Evolutionary conservation across 1,140 invertebrate species (phyloP).

Genomic region (Penaeus japonicus): DNA sequence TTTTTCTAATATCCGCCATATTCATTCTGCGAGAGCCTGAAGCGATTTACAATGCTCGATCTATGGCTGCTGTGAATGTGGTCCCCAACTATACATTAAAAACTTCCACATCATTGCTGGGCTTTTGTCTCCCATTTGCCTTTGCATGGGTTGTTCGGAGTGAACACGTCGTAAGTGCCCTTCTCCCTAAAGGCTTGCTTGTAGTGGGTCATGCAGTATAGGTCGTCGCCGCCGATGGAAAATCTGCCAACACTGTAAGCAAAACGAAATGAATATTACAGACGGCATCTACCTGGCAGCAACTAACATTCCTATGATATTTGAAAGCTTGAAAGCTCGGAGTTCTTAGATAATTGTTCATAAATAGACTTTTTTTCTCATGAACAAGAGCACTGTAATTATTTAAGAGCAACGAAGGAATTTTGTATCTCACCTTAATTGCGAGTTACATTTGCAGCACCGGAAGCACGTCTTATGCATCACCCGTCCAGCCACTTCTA

Average conservation of each 20-base stretch:
- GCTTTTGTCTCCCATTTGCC: constrained; percentile 46
- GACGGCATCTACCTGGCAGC: background rate
- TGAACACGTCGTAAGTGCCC: constrained; percentile 78
- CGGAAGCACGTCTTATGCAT: constrained; percentile 83
- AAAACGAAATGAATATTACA: background rate
- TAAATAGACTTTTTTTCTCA: background rate
- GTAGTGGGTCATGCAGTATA: constrained; percentile 83
- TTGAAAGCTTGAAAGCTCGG: background rate
- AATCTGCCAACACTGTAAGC: constrained; percentile 52
- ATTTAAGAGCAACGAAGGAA: background rate
- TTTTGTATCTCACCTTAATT: constrained; percentile 72
- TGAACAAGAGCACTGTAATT: background rate
- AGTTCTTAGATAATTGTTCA: too few species aligned
- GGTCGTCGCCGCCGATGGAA: constrained; percentile 69
- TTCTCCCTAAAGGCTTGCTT: constrained; percentile 84
- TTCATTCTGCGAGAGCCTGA: too few species aligned
- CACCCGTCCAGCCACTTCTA: constrained; percentile 77
- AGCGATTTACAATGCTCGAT: too few species aligned
- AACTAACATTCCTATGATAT: background rate
- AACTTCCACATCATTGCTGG: too few species aligned
- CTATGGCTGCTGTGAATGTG: too few species aligned
- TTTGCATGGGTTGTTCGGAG: constrained; percentile 42
- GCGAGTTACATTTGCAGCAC: constrained; percentile 78
- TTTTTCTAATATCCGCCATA: too few species aligned
- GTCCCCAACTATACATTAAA: too few species aligned